Evolutionary conservation across 2,797 vertebrate species (phyloP), one percentile per base, ranked within the genome.

Genomic region (Danio aesculapii): DNA sequence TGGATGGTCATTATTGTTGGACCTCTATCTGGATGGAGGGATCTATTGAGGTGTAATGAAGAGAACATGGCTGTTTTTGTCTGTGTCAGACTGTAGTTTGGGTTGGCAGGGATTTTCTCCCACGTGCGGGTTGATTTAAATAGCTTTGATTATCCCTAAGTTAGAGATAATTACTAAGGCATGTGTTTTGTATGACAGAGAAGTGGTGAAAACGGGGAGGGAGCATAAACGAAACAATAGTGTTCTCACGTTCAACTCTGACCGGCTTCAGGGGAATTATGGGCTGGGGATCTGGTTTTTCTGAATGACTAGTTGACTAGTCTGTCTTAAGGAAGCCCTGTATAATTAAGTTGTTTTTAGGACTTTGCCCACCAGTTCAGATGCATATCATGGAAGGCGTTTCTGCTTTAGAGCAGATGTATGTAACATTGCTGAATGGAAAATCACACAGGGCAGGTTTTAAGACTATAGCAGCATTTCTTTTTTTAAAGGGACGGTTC

Each of bases 1-100:
- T 89, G 68, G 57, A 72, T 84, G 74, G 77, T 50, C 70, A 41
- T 55, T 84, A 68, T 84, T 81, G 69, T 84, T 81, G 79, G 67
- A 79, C 62, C 57, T 49, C 58, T 62, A 9, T 50, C 19, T 50
- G 17, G 87, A 84, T 68, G 80, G 61, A 8, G 8, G 71, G 9
- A 75, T 77, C 53, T 83, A 47, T 76, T 19, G 83, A 78, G 82
- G 12, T 39, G 21, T 78, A 55, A 53, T 71, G 1, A 73, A 16
- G 68, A 16, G 50, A 58, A 41, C 16, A 69, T 19, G 53, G 47
- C 44, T 19, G 1, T 64, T 5, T 75, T 70, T 58, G 5, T 77
- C 44, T 49, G 16, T 58, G 21, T 16, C 16, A 13, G 44, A 19
- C 53, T 55, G 39, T 16, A n/a, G 55, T 79, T 79, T 77, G 39